Conservation (phyloP, 2,888 invertebrate genomes). For the Pseudococcus jackbeardsleyi region DNA sequence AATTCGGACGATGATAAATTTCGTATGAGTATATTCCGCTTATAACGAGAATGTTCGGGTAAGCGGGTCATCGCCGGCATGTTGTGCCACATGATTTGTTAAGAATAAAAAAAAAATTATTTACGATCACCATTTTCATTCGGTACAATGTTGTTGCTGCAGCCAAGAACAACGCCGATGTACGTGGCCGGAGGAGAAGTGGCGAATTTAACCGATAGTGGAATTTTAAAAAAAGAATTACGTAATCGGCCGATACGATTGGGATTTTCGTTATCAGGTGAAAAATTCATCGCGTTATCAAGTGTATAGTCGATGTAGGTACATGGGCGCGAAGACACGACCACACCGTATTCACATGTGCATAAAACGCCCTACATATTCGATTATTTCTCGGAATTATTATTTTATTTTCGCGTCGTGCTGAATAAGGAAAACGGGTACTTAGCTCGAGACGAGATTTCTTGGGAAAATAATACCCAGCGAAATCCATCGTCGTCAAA, state of each 20-base stretch:
- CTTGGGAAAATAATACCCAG: not conserved
- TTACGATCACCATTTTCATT: not conserved
- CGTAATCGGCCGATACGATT: conserved; percentile 4
- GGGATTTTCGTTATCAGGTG: conserved; percentile 15
- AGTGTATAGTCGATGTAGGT: not conserved
- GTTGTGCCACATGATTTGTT: conserved; percentile 1
- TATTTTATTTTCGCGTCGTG: not conserved
- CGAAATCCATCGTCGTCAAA: no score
- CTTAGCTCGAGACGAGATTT: not conserved
- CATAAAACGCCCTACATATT: not conserved
- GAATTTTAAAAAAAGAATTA: conserved; percentile 11
- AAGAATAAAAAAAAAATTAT: not conserved
- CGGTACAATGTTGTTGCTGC: not conserved
- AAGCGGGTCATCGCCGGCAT: conserved; percentile 10
- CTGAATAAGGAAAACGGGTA: not conserved
- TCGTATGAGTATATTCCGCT: not conserved
- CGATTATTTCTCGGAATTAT: not conserved
- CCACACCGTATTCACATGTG: not conserved
- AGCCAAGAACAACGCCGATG: not conserved
- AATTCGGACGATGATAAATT: not conserved
- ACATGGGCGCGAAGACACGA: not conserved
- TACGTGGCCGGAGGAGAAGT: not conserved
- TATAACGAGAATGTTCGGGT: not conserved
- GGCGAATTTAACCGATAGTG: not conserved
- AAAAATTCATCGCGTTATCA: conserved; percentile 13